Conservation (phyloP, 2,888 invertebrate genomes). For the Ametastegia equiseti region DNA sequence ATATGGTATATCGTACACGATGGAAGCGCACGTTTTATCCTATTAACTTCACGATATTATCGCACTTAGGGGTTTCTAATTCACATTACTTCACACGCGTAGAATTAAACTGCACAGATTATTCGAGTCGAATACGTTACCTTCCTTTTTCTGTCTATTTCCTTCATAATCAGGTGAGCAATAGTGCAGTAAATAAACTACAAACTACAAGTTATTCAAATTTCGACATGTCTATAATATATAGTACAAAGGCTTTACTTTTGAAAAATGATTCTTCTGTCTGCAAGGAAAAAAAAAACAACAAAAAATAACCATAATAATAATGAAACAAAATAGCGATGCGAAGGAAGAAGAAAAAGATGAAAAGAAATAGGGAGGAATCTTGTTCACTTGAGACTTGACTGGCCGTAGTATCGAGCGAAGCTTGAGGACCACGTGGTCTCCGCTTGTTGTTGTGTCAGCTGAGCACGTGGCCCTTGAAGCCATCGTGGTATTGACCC, state of each 20-base stretch:
- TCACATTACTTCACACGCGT: background rate
- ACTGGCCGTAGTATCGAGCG: conserved; percentile 51
- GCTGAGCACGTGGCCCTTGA: conserved; percentile 53
- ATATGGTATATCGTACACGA: background rate
- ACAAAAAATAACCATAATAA: background rate
- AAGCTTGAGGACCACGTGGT: conserved; percentile 52
- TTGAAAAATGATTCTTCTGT: too few relatives aligned
- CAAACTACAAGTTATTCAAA: too few relatives aligned
- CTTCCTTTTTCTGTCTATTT: background rate
- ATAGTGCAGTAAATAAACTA: too few relatives aligned
- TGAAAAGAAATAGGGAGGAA: background rate
- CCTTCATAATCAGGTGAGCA: too few relatives aligned
- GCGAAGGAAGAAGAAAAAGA: background rate
- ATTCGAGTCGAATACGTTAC: background rate
- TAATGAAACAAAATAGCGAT: background rate
- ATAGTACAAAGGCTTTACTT: too few relatives aligned
- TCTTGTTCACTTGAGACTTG: conserved; percentile 33
- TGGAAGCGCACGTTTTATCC: conserved; percentile 9
- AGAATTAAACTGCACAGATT: background rate
- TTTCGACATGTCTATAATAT: too few relatives aligned
- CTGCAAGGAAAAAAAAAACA: background rate
- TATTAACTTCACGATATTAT: conserved; percentile 5
- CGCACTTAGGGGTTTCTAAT: conserved; percentile 17
- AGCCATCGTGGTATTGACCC: conserved; percentile 48
- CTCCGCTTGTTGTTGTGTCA: conserved; percentile 50